Percentiles rank a stretch among this genome's conserved stretches.
Conservation (phyloP, 2,888 invertebrate species). For the Luperina nickerlii region DNA sequence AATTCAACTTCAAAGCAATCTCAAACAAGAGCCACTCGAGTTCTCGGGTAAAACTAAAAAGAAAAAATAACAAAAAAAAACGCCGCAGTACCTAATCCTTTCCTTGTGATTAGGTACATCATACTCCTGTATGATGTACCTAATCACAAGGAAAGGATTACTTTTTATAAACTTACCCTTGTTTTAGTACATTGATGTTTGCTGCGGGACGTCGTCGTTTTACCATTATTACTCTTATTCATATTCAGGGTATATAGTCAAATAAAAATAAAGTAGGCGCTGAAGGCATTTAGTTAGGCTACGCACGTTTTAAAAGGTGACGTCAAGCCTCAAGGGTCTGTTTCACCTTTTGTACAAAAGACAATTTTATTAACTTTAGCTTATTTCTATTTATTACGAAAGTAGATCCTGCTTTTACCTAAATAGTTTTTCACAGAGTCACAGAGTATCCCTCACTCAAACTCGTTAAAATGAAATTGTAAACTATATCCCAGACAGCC, state of each 20-base stretch:
- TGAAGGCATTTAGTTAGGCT: not conserved
- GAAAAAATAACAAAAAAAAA: constrained; percentile 13
- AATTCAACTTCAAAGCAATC: not conserved
- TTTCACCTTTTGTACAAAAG: not conserved
- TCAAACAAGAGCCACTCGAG: not conserved
- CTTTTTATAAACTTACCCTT: constrained; percentile 26
- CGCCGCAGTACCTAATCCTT: not conserved
- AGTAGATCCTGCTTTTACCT: not conserved
- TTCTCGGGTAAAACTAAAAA: not conserved
- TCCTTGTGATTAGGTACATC: constrained; percentile 18
- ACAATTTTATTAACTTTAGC: not conserved
- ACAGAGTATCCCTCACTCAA: not conserved
- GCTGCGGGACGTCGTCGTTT: not conserved
- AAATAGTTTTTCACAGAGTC: not conserved
- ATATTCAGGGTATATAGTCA: not conserved
- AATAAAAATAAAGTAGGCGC: not conserved
- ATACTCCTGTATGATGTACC: too few relatives aligned
- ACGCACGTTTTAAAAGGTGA: constrained; percentile 4
- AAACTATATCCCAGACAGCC: not conserved
- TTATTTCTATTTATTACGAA: not conserved
- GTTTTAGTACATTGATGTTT: constrained; percentile 12
- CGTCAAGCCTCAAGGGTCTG: not conserved
- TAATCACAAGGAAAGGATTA: too few relatives aligned
- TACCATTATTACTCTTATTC: constrained; percentile 13
- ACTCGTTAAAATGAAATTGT: not conserved